A percentile compares a stretch with the other conserved stretches of the same genome.
These are phyloP conservation scores for Regulus satrapa DNA, from an alignment of 2,113 vertebrate species.

Conservation along the genomic window DNA sequence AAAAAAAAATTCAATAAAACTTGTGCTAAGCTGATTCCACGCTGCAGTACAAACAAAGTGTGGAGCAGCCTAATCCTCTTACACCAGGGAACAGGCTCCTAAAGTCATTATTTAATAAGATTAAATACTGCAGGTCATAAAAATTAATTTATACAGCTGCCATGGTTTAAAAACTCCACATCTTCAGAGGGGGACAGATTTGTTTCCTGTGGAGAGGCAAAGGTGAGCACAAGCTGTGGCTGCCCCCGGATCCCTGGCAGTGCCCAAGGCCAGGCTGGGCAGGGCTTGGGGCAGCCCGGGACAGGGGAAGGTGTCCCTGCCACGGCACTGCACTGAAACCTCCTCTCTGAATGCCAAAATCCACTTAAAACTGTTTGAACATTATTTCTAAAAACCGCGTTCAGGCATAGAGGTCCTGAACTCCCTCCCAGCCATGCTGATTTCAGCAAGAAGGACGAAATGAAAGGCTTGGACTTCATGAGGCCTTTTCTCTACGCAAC, in stretches of 20 bases:
- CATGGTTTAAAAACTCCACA: background rate
- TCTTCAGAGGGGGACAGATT: background rate
- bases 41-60: background rate
- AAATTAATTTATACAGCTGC: conserved; percentile 8
- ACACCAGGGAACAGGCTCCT: background rate
- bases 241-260: background rate
- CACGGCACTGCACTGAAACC: background rate
- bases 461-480: background rate
- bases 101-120: conserved; percentile 35
- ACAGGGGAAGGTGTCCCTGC: background rate
- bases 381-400: background rate
- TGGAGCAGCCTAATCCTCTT: conserved; percentile 32
- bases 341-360: background rate
- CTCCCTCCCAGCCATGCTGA: fast-evolving
- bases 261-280: background rate
- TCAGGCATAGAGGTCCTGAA: background rate
- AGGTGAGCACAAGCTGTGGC: background rate
- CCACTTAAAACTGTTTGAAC: fast-evolving
- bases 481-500: background rate
- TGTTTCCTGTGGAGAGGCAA: background rate
- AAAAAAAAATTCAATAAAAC: background rate
- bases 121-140: conserved; percentile 24
- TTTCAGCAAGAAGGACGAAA: background rate
- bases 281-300: background rate
- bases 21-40: background rate